These are phyloP conservation scores for Caenorhabditis afra DNA, from an alignment of 2,888 invertebrate species.

Conservation along the genomic window DNA sequence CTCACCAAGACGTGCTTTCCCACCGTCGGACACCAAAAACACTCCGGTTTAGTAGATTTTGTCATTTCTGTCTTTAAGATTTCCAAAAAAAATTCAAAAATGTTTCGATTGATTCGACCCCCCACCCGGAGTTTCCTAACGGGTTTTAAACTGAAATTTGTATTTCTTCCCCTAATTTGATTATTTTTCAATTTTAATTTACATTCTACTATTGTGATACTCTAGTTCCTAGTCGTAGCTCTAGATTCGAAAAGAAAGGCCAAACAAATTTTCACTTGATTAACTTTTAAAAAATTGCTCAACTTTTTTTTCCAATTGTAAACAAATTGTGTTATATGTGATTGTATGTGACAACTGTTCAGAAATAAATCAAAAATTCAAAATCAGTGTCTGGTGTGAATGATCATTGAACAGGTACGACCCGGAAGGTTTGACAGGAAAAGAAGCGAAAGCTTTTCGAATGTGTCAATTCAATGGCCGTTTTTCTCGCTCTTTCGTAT, in stretches of 20 bases:
- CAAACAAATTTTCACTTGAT: slow-evolving; percentile 3
- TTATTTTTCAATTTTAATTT: neutral
- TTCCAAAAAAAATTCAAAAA: too few relatives aligned
- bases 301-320: neutral
- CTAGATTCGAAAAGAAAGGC: neutral
- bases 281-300: too few relatives aligned
- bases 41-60: slow-evolving; percentile 17
- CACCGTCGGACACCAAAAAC: slow-evolving; percentile 16
- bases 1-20: slow-evolving; percentile 20
- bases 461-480: slow-evolving; percentile 4
- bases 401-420: too few relatives aligned
- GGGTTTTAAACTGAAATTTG: too few relatives aligned
- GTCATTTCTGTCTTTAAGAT: too few relatives aligned
- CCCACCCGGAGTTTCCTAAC: too few relatives aligned
- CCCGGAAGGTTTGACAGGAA: neutral
- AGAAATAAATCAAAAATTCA: too few relatives aligned
- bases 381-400: too few relatives aligned
- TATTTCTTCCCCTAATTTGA: neutral
- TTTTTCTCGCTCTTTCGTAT: neutral
- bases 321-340: too few relatives aligned
- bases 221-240: slow-evolving; percentile 14
- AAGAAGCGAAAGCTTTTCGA: neutral
- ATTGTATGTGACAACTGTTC: too few relatives aligned
- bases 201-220: neutral
- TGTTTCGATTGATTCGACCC: neutral